Evolutionary conservation across 2,113 vertebrate genomes (phyloP), one percentile per base, ranked within the genome.

Genomic region (Lutjanus erythropterus): DNA sequence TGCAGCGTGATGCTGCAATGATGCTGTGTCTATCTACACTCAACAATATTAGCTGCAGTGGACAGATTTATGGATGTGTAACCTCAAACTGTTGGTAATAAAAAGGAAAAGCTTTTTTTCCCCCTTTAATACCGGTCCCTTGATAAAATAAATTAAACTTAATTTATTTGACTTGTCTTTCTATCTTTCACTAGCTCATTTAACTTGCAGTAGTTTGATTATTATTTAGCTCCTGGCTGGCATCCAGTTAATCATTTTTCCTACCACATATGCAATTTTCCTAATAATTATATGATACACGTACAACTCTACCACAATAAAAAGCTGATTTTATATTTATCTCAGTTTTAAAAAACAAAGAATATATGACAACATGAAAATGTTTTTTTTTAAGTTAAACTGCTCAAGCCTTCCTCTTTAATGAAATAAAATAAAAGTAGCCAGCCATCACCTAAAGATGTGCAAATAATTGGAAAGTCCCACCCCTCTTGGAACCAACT

Each of bases 51-150:
- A 67, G 5, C 73, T 44, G 62, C 61, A 58, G 79, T 1, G 4
- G 80, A 85, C 0, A 77, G 84, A 88, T 92, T 88, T 80, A 91
- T 75, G 46, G 18, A 1, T 9, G 27, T 1, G 6, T 23, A 46
- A 58, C 35, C 6, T 55, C 6, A 23, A 39, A 23, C 6, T 9
- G 35, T 2, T 29, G 29, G 65, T 68, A 10, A 67, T 25, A 68
- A 37, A 33, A n/a, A 19, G 7, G 16, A 33, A 56, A 56, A 31
- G 15, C 15, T 37, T 59, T 21, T 56, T 37, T 39, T 59, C 6
- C 35, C 3, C 11, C 10, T 56, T 25, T 19, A 21, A 23, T 23
- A 42, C 4, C 47, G 42, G 42, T 53, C 5, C 2, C 1, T 21
- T 52, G 0, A 39, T 67, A n/a, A 67, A 52, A 50, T 35, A 7